Evolutionary conservation across 2,113 vertebrate species (phyloP).

Genomic region (Tychaedon coryphoeus): DNA sequence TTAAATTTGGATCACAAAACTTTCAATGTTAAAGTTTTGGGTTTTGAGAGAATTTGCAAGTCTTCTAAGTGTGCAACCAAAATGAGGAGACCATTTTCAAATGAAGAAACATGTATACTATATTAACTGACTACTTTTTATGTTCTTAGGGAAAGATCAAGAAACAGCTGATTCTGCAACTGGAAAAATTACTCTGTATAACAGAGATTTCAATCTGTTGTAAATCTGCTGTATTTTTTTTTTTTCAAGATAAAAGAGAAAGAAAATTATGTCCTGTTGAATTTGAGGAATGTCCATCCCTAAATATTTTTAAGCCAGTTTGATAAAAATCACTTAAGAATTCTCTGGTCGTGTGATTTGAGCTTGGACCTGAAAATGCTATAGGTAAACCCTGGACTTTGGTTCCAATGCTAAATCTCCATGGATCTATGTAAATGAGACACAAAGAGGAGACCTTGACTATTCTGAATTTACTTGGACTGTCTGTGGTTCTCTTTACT

Average conservation of each 20-base stretch:
- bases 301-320: neutral
- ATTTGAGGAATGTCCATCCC: neutral
- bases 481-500: neutral
- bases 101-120: neutral
- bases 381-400: neutral
- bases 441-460: neutral
- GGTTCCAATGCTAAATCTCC: neutral
- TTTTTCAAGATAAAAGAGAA: neutral
- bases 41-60: neutral
- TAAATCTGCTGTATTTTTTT: neutral
- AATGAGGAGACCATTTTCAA: neutral
- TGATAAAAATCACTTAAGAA: neutral
- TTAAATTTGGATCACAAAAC: neutral
- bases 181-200: neutral
- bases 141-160: neutral
- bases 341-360: neutral
- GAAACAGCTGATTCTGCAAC: neutral
- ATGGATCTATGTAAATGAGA: neutral
- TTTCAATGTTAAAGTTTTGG: accelerated
- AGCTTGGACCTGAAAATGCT: neutral
- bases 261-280: neutral
- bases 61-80: neutral
- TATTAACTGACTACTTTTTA: neutral
- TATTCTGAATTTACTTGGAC: neutral
- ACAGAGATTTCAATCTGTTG: neutral